Evolutionary conservation across 2,888 invertebrate genomes (phyloP), one percentile per base, ranked within the genome.

Genomic region (Harmothoe impar): DNA sequence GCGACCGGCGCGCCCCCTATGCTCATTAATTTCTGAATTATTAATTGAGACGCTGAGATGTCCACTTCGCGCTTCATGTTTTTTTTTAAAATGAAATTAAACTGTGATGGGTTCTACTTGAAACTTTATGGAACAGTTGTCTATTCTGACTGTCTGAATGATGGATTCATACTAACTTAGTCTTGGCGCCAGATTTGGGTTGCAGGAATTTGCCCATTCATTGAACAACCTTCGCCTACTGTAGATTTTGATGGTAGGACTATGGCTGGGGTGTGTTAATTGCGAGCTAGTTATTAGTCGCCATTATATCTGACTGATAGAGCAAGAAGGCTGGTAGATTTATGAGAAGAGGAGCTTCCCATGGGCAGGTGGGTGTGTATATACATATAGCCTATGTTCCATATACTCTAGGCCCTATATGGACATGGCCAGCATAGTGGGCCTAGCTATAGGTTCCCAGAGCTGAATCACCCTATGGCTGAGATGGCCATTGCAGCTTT

Each of bases 281-380:
- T 84, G 84, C 84, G 84, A 84, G 29, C 0, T 84, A 43, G 84
- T 84, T 33, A 84, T 84, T 84, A 84, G 84, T 84, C 84, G 84
- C 51, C 84, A 84, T 35, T 81, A 81, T 84, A 31, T 84, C 23
- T 43, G 84, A 84, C 12, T 84, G 84, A 43, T 84, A 12, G 23
- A 84, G 5, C 3, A 35, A 10, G 17, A 0, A 43, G 84, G 43
- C n/a, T 84, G 84, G 51, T 35, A 23, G 84, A 78, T 10, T 20
- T 35, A 17, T 20, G 43, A 84, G 84, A 51, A 23, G 84, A 43
- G 84, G 35, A 51, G 17, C 43, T 43, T 10, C 35, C 51, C 7
- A 0, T 23, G 29, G 1, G 0, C 51, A 84, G 84, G 84, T 84
- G 43, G 84, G 84, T 84, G 51, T 33, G 1, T 84, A 43, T 3